Conservation (phyloP, 2,888 invertebrate genomes). For the Ochropacha duplaris region DNA sequence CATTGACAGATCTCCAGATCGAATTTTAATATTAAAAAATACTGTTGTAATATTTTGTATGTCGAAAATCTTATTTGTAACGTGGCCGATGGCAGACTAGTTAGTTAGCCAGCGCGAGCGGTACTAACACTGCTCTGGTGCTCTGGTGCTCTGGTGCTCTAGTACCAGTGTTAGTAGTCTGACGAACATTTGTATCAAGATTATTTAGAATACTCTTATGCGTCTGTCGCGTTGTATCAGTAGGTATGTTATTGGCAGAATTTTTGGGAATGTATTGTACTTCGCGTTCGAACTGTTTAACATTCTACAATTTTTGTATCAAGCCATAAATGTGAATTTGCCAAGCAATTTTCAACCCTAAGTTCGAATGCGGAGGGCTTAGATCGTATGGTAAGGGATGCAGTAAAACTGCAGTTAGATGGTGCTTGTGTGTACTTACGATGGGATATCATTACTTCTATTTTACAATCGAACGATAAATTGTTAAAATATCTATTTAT, state of each 20-base stretch:
- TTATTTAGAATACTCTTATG: slow-evolving; percentile 12
- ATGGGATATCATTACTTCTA: slow-evolving; percentile 69
- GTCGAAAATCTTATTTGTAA: slow-evolving; percentile 15
- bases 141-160: too few species aligned
- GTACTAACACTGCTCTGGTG: background rate
- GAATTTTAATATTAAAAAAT: slow-evolving; percentile 41
- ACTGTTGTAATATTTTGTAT: slow-evolving; percentile 14
- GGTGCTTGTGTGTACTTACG: slow-evolving; percentile 81
- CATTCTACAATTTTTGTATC: slow-evolving; percentile 1
- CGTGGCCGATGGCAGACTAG: slow-evolving; percentile 15
- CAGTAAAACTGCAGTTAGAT: slow-evolving; percentile 73
- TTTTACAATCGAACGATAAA: slow-evolving; percentile 44
- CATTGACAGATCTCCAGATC: slow-evolving; percentile 65
- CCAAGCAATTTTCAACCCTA: slow-evolving; percentile 41
- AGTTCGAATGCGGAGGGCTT: slow-evolving; percentile 42
- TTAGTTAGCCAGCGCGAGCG: too few species aligned
- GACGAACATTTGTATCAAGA: background rate
- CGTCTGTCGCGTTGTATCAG: slow-evolving; percentile 41
- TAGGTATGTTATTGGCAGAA: slow-evolving; percentile 24
- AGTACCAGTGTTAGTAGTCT: too few species aligned
- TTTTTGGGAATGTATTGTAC: slow-evolving; percentile 37
- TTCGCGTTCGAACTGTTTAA: slow-evolving; percentile 25
- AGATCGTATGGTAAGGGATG: slow-evolving; percentile 52
- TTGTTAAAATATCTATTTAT: slow-evolving; percentile 63
- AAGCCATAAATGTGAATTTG: slow-evolving; percentile 18